A percentile compares a stretch with the other conserved stretches of the same genome.
Conservation (phyloP, 2,888 invertebrate genomes). For the Polymixis lichenea region DNA sequence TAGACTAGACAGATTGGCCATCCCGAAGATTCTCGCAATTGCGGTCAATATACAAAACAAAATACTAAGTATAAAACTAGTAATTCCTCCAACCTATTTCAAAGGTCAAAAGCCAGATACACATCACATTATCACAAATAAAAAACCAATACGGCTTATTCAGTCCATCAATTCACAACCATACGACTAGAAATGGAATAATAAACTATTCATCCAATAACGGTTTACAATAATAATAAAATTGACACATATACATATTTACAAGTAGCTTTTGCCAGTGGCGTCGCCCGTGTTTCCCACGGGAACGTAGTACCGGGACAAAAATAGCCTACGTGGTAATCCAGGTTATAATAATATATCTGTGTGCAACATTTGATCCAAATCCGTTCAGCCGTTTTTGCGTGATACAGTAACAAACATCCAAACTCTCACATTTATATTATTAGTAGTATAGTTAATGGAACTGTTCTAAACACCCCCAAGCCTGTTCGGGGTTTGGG, state of each 20-base stretch:
- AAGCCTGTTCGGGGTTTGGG: background rate
- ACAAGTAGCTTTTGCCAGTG: too few species aligned
- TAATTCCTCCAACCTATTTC: background rate
- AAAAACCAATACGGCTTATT: background rate
- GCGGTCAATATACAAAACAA: background rate
- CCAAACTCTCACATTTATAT: too few species aligned
- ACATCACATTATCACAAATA: constrained; percentile 1
- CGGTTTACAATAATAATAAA: background rate
- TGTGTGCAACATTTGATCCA: too few species aligned
- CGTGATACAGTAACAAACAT: too few species aligned
- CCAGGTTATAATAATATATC: too few species aligned
- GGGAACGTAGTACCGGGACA: too few species aligned
- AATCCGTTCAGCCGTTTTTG: too few species aligned
- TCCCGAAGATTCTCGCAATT: background rate
- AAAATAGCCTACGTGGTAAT: too few species aligned
- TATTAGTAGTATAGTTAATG: constrained; percentile 39
- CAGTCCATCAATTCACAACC: constrained; percentile 3
- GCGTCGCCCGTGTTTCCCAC: too few species aligned
- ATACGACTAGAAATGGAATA: constrained; percentile 24
- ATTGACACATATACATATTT: constrained; percentile 23
- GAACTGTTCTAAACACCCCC: constrained; percentile 24
- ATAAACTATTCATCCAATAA: constrained; percentile 4
- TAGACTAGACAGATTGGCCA: background rate
- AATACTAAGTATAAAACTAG: background rate
- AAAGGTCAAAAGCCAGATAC: constrained; percentile 12